Evolutionary conservation across 2,888 invertebrate genomes (phyloP), one percentile per base, ranked within the genome.

Genomic region (Deilephila elpenor): DNA sequence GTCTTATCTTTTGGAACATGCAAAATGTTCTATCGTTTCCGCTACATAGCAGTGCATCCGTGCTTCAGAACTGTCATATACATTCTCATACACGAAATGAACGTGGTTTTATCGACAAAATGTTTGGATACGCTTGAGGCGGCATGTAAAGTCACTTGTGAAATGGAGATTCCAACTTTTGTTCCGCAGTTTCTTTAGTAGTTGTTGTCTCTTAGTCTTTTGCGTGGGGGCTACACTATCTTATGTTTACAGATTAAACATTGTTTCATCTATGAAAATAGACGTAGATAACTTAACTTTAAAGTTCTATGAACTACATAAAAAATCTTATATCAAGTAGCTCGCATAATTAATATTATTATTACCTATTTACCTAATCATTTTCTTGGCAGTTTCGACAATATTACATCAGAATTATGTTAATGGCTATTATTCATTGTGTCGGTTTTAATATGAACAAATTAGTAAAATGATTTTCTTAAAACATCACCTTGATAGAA

Each of bases 31-130:
- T 51, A 51, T 67, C 56, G 32, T 19, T 8, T 19, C 53, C 53
- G 29, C 77, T 79, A 79, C 78, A 79, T 75, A 78, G 79, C 71
- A 67, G 59, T 80, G 74, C 76, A 75, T 73, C 76, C 25, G 17
- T 70, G 75, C 62, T 73, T 77, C 76, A 78, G 74, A 80, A 80
- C 78, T 81, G 80, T 81, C 78, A 81, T 80, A 83, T 83, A 84
- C 82, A 84, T 80, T 78, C 67, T 76, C 79, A 77, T 72, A 74
- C 75, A 76, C 56, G 70, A 75, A 79, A 77, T 75, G 77, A 81
- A 79, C 81, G 79, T 76, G 78, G 80, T 82, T 83, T 83, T 84
- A 86, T 85, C 83, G 82, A 76, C 74, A 75, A 77, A 83, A 83
- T 82, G 82, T 84, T 84, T 80, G 80, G 79, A 78, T 84, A 78